Evolutionary conservation across 2,113 vertebrate genomes (phyloP), one percentile per base, ranked within the genome.

Genomic region (Equus quagga): DNA sequence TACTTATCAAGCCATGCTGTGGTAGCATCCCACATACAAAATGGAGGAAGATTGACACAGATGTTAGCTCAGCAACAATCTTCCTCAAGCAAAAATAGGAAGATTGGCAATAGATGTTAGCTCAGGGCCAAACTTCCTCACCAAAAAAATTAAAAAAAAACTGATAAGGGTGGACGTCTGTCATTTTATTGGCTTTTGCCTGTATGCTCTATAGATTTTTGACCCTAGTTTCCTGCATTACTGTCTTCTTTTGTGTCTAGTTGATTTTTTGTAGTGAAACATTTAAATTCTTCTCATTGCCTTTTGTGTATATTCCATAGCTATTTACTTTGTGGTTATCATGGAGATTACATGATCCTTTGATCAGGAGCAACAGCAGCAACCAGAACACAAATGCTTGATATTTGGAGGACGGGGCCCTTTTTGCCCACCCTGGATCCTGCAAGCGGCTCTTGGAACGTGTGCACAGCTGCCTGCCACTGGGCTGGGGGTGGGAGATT

Each of bases 221-320:
- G 51, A 44, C 51, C 51, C 1, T 97, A 18, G 26, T 92, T 93
- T 95, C 60, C 17, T 62, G 14, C 3, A 94, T 94, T 83, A 46
- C 23, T 89, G 19, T 90, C 73, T 51, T 81, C 58, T 86, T 97
- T 94, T 92, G 44, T 92, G 56, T 92, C 93, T 65, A 78, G 41
- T 31, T 96, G 41, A 86, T 92, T 80, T 96, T 92, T 96, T 65
- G 18, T 82, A 95, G 65, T 89, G 18, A 96, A 86, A 46, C 60
- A 78, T 65, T 94, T 76, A 51, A 89, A 81, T 91, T 93, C 10
- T 26, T 91, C 51, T 95, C 26, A 51, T 93, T 96, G 89, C 36
- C 46, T 83, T 94, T 72, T 82, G 41, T 82, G 21, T 92, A 81
- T 49, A 41, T 70, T 76, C 56, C 70, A 83, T 96, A 60, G 67